Evolutionary conservation across 2,797 vertebrate species (phyloP), one percentile per base, ranked within the genome.

Genomic region (Pseudochaenichthys georgianus): DNA sequence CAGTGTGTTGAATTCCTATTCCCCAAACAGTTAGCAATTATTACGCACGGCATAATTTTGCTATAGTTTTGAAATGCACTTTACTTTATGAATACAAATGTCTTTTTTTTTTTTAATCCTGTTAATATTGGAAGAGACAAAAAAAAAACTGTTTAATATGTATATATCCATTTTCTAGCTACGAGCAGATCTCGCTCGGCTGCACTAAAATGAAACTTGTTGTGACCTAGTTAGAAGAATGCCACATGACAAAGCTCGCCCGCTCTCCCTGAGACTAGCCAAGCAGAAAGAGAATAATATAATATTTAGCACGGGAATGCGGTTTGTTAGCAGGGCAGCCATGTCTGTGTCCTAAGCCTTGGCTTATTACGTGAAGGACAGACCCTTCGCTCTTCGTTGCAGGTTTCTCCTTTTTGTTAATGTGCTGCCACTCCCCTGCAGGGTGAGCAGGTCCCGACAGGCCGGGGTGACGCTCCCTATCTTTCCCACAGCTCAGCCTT

Each of bases 161-260:
- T 90, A 95, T 94, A 67, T n/a, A 71, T 15, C 74, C 80, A 88
- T 91, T 91, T 93, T 88, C 86, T 75, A 78, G 91, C 89, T 87
- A 85, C 60, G 70, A 87, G 88, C 76, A 53, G 76, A 84, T 88
- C 87, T 89, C 77, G 85, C 91, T 91, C n/a, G 86, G 81, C 85
- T 92, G 89, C 90, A 88, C 92, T 94, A 91, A 93, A 92, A 87
- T 85, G 86, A 93, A 93, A 92, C 90, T 92, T 89, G 87, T 86
- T 82, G 90, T 94, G 94, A 94, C 94, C 94, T 91, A 95, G 84
- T 94, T 95, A 92, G 87, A 47, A 86, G 85, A 90, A 90, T 75
- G 87, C 81, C 84, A 82, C 87, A 87, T 87, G 89, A 94, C 90
- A 76, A 78, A 80, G 88, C 71, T 83, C 67, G 21, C 75, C 68